phyloP scores from a whole-genome alignment of 2,888 invertebrate species.

The Temnothorax unifasciatus region DNA sequence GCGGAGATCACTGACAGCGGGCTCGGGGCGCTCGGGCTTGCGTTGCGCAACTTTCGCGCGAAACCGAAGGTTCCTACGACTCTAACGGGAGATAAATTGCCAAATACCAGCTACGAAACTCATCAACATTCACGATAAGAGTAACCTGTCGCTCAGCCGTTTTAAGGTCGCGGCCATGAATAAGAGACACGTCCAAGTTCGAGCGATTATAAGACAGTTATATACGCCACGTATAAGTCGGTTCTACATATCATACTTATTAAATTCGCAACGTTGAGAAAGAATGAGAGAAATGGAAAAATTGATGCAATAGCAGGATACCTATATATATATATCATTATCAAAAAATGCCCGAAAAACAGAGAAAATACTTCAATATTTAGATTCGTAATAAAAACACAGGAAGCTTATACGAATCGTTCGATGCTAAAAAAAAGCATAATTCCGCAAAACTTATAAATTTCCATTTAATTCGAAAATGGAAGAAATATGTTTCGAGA shows the following conservation, averaged over 20 bases:
- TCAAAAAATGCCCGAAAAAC: not conserved
- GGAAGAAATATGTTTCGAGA: not conserved
- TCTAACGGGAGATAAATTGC: conserved; percentile 28
- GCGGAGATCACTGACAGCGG: conserved; percentile 63
- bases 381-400: not conserved
- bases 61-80: conserved; percentile 52
- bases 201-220: conserved; percentile 17
- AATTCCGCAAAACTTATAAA: not conserved
- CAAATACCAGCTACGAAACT: conserved; percentile 26
- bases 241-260: not conserved
- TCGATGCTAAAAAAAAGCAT: not conserved
- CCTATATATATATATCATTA: too few relatives aligned
- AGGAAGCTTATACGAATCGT: not conserved
- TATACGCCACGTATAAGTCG: not conserved
- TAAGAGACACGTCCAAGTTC: conserved; percentile 31
- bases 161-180: conserved; percentile 44
- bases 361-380: not conserved
- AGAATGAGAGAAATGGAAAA: not conserved
- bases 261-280: not conserved
- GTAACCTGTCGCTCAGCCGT: not conserved
- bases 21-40: too few relatives aligned
- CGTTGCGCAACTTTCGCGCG: conserved; percentile 69
- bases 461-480: not conserved
- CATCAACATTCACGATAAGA: conserved; percentile 39
- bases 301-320: not conserved